phyloP scores from a whole-genome alignment of 1,140 invertebrate species.

The Conus betulinus region DNA sequence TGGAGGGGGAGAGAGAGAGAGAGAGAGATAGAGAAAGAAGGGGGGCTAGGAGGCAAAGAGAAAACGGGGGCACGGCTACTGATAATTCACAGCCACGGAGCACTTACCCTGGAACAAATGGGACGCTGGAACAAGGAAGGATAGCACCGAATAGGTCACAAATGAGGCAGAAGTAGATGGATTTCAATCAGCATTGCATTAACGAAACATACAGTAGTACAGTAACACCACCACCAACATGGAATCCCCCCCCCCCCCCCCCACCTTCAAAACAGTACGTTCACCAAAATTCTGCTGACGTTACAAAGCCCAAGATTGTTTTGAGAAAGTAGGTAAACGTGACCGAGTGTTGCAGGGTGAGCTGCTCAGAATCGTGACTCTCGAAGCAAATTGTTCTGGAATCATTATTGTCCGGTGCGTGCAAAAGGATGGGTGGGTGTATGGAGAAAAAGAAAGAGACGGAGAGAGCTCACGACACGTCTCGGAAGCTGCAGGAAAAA shows the following conservation, averaged over 20 bases:
- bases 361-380: too few relatives aligned
- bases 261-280: too few relatives aligned
- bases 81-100: constrained; percentile 29
- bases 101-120: constrained; percentile 39
- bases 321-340: constrained; percentile 24
- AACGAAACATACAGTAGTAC: not conserved
- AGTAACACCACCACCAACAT: too few relatives aligned
- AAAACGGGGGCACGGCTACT: constrained; percentile 38
- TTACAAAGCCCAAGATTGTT: not conserved
- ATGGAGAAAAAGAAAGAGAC: not conserved
- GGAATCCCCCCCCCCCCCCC: too few relatives aligned
- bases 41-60: constrained; percentile 26
- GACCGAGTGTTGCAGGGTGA: not conserved
- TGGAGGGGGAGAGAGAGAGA: constrained; percentile 4
- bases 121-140: constrained; percentile 38
- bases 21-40: not conserved
- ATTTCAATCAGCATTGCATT: not conserved
- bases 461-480: not conserved
- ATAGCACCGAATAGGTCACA: not conserved
- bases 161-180: not conserved
- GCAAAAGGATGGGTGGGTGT: too few relatives aligned
- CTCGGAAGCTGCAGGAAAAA: not conserved
- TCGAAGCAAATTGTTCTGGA: too few relatives aligned
- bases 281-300: too few relatives aligned
- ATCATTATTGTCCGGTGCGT: too few relatives aligned